Conservation (phyloP, 1,140 invertebrate genomes). For the Spodoptera frugiperda region DNA sequence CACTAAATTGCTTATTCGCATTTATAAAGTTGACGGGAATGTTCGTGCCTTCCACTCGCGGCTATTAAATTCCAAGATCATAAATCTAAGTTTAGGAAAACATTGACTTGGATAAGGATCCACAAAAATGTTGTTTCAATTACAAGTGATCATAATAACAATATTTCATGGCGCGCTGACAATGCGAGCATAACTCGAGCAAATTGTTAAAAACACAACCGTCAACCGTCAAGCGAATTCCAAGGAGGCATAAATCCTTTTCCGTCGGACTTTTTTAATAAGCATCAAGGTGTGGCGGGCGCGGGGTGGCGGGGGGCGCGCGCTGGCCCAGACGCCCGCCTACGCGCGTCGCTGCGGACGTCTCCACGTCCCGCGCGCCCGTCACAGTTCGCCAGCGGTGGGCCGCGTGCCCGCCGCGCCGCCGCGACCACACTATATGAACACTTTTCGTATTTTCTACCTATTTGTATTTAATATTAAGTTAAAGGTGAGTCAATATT, state of each 20-base stretch:
- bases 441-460: slow-evolving; percentile 42
- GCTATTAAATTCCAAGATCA: no score
- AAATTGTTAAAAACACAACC: slow-evolving; percentile 32
- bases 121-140: no score
- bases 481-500: slow-evolving; percentile 32
- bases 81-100: no score
- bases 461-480: slow-evolving; percentile 42
- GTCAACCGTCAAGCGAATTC: slow-evolving; percentile 25
- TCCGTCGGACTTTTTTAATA: slow-evolving; percentile 48
- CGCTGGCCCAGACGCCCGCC: slow-evolving; percentile 70
- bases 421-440: slow-evolving; percentile 31
- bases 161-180: no score
- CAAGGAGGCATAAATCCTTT: slow-evolving; percentile 48
- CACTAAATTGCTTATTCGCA: no score
- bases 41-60: no score
- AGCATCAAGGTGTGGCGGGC: slow-evolving; percentile 47
- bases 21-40: no score
- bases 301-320: slow-evolving; percentile 4
- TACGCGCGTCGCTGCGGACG: slow-evolving; percentile 75
- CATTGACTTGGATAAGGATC: no score
- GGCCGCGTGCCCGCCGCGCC: slow-evolving; percentile 68
- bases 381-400: slow-evolving; percentile 51
- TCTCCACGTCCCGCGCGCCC: slow-evolving; percentile 46
- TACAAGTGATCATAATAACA: no score
- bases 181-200: slow-evolving; percentile 1